A percentile compares a stretch with the other conserved stretches of the same genome.
phyloP scores from a whole-genome alignment of 2,797 vertebrate species.

The Darevskia nairensis region DNA sequence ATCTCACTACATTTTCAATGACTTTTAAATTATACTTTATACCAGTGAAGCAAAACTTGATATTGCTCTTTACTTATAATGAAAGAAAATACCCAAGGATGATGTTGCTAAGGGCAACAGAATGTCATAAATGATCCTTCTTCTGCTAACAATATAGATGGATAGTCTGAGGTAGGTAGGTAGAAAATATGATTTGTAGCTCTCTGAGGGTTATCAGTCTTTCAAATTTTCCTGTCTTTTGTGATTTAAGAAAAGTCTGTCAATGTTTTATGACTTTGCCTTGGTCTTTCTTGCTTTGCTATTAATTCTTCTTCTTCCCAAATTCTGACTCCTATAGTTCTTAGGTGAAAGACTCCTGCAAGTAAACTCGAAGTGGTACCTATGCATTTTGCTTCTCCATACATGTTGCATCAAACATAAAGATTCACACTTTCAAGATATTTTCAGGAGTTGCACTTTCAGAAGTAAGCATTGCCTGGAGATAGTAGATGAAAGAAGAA shows the following conservation, averaged over 20 bases:
- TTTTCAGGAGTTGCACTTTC: neutral
- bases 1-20: constrained; percentile 64
- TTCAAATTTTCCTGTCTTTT: constrained; percentile 67
- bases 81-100: constrained; percentile 64
- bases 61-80: constrained; percentile 71
- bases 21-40: constrained; percentile 70
- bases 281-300: constrained; percentile 54
- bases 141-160: constrained; percentile 48
- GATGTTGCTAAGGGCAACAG: constrained; percentile 72
- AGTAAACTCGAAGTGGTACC: neutral
- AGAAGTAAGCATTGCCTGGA: neutral
- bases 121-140: constrained; percentile 57
- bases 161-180: constrained; percentile 54
- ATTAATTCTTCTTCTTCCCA: constrained; percentile 56
- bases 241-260: constrained; percentile 55
- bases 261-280: constrained; percentile 43
- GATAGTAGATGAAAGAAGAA: neutral
- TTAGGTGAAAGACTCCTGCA: constrained; percentile 22
- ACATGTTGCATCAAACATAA: neutral
- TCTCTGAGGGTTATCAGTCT: constrained; percentile 54
- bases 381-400: neutral
- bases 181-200: constrained; percentile 63
- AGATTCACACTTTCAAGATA: neutral
- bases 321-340: constrained; percentile 23
- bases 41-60: constrained; percentile 63